A percentile compares a stretch with the other conserved stretches of the same genome.
Evolutionary conservation across 2,888 invertebrate genomes (phyloP).

Genomic region (Polydrusus tereticollis): DNA sequence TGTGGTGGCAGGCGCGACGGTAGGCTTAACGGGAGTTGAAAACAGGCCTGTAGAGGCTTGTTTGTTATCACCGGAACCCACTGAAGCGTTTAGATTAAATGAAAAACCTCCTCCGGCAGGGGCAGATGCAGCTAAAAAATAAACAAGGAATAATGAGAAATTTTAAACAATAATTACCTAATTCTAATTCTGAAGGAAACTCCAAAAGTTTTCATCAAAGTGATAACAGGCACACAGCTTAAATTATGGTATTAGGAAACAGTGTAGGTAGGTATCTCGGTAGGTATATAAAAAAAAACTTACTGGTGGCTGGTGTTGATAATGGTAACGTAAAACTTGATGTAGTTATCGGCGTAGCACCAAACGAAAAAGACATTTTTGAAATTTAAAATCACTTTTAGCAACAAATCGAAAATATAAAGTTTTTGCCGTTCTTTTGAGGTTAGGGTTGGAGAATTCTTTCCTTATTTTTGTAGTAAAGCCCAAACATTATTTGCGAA

Average conservation of each 20-base stretch:
- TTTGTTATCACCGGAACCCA: conserved; percentile 54
- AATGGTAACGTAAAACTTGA: conserved; percentile 63
- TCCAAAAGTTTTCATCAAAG: too few relatives aligned
- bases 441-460: too few relatives aligned
- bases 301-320: conserved; percentile 58
- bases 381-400: background rate
- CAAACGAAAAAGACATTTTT: conserved; percentile 61
- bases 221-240: too few relatives aligned
- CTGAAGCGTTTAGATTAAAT: conserved; percentile 32
- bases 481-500: background rate
- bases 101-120: conserved; percentile 47
- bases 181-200: background rate
- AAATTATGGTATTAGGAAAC: too few relatives aligned
- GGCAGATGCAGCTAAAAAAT: conserved; percentile 42
- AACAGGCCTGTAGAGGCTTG: conserved; percentile 8
- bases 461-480: too few relatives aligned
- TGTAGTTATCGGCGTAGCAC: conserved; percentile 56
- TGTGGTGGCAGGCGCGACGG: conserved; percentile 5
- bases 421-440: too few relatives aligned
- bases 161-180: background rate
- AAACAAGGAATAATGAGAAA: background rate
- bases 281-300: background rate
- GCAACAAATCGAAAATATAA: background rate
- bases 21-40: conserved; percentile 6
- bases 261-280: background rate